Base-by-base conservation (phyloP, 2,888 invertebrate genomes). In the Torymus texanus region DNA sequence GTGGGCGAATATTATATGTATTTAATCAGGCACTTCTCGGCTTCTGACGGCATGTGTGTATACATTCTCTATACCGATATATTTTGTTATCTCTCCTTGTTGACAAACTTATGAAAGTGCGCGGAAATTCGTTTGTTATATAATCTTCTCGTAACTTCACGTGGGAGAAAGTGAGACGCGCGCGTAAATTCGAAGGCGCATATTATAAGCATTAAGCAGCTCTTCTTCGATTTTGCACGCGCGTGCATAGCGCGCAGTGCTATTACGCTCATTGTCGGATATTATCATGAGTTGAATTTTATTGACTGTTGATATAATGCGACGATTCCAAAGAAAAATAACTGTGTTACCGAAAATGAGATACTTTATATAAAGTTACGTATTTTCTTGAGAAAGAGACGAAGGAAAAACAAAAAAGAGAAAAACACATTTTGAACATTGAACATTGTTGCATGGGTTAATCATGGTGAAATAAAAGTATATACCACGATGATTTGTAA, bases 121-220 rank as follows among this genome's bases (percentile, higher is more conserved):
- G 51, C 50, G 66, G 66, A 58, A 58, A 53, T 74, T 58, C 50
- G 29, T 75, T 63, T 67, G 66, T 75, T 59, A 68, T 41, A 41
- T 21, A 21, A 21, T 56, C 21, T 75, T 16, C 29, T 75, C 61
- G 68, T 75, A 61, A 75, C 10, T 51, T 18, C 5, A n/a, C 29
- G 29, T 24, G n/a, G 16, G 65, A 12, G 13, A 11, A 12, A 18
- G 10, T 13, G 8, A 41, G 8, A 8, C 41, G 41, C 41, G 41
- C 41, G 41, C 41, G 41, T 41, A 41, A 41, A 41, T 41, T 41
- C 41, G 41, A 41, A 8, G 41, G 8, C 5, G 10, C 21, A n/a
- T n/a, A n/a, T n/a, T n/a, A n/a, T n/a, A n/a, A n/a, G n/a, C n/a
- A 21, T 21, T 2, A 21, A 21, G 21, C 21, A 41, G 41, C 8